These are phyloP conservation scores for Greenwoodochromis staneri DNA, from an alignment of 2,113 vertebrate species.

Conservation along the genomic window DNA sequence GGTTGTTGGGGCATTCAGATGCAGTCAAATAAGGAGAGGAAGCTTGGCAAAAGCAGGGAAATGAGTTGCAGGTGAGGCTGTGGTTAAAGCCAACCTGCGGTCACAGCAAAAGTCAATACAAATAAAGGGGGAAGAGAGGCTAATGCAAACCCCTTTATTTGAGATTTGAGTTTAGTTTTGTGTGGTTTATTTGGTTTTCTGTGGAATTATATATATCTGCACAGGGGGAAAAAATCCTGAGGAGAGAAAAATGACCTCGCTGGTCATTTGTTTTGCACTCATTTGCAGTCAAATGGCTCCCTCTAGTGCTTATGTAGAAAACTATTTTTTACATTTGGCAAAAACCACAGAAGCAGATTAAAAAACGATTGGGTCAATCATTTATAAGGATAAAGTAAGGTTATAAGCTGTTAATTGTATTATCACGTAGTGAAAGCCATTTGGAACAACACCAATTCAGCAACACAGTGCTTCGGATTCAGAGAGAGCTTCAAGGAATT, in stretches of 20 bases:
- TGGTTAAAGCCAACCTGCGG: conserved; percentile 6
- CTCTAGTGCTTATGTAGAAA: conserved; percentile 40
- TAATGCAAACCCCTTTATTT: not conserved
- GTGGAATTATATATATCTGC: not conserved
- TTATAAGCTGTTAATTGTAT: not conserved
- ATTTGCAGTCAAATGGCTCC: conserved; percentile 45
- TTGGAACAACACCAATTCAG: not conserved
- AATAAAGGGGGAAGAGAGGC: not conserved
- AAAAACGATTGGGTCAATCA: not conserved
- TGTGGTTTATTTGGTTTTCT: not conserved
- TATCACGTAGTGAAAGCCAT: not conserved
- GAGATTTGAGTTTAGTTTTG: not conserved
- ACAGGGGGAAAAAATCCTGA: not conserved
- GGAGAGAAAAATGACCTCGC: not conserved
- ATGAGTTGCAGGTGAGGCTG: conserved; percentile 57
- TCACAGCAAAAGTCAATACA: not conserved
- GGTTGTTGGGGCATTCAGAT: conserved; percentile 40
- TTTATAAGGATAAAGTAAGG: not conserved
- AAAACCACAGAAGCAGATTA: not conserved
- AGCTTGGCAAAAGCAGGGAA: conserved; percentile 48
- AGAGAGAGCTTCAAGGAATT: not conserved
- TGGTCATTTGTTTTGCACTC: not conserved
- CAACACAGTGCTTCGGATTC: not conserved
- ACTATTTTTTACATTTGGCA: not conserved
- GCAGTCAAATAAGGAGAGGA: conserved; percentile 62